Conservation (phyloP, 2,797 vertebrate genomes). For the Cygnus olor region DNA sequence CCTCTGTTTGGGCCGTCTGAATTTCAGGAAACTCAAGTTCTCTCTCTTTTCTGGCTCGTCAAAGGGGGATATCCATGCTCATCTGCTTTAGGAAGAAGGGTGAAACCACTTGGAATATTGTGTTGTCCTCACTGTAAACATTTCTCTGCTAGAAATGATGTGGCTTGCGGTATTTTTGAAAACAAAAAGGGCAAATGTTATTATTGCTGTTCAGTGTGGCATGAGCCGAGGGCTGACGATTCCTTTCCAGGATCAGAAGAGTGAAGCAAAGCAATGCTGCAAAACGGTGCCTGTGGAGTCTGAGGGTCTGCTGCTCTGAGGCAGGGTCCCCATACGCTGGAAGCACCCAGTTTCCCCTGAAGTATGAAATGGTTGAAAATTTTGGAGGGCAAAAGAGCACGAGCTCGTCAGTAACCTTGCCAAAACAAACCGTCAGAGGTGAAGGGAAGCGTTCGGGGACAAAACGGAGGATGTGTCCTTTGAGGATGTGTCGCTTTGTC, state of each 20-base stretch:
- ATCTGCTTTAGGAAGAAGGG: neutral
- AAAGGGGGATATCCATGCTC: neutral
- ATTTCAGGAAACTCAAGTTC: neutral
- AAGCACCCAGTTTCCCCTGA: slow-evolving; percentile 7
- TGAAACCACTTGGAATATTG: neutral
- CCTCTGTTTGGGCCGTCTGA: neutral
- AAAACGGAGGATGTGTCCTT: neutral
- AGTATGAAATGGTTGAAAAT: slow-evolving; percentile 43
- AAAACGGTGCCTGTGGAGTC: slow-evolving; percentile 19
- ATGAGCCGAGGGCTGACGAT: neutral
- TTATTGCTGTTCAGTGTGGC: neutral
- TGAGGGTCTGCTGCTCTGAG: neutral
- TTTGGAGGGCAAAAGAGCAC: slow-evolving; percentile 33
- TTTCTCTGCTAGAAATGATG: neutral
- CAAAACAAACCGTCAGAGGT: slow-evolving; percentile 33
- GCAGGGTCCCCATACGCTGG: slow-evolving; percentile 15
- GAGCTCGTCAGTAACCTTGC: neutral
- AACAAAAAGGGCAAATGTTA: neutral
- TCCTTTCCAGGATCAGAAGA: neutral
- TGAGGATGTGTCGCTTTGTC: neutral
- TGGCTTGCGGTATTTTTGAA: neutral
- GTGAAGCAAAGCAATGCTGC: neutral
- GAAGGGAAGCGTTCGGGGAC: slow-evolving; percentile 17
- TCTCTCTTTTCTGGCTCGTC: neutral
- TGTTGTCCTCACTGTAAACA: fast-evolving